These are phyloP conservation scores for Acipenser transmontanus DNA, from an alignment of 2,797 vertebrate genomes.

Conservation along the genomic window DNA sequence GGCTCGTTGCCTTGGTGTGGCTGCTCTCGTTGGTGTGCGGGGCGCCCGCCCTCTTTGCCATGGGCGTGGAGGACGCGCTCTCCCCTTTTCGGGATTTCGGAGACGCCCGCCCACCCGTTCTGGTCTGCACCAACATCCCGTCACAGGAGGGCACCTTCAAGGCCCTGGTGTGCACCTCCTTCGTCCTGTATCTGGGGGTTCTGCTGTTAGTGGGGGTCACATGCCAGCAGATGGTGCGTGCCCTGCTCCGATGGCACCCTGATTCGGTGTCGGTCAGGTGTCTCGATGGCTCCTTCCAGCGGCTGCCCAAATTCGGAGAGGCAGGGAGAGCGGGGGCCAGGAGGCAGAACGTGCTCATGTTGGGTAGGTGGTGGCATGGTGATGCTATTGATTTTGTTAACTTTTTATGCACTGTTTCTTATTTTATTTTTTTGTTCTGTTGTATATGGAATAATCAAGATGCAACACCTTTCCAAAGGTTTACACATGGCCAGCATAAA, in stretches of 20 bases:
- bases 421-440: too few species aligned
- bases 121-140: slow-evolving; percentile 24
- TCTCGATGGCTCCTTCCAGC: slow-evolving; percentile 8
- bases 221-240: slow-evolving; percentile 22
- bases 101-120: background rate
- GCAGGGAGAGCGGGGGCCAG: slow-evolving; percentile 11
- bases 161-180: slow-evolving; percentile 21
- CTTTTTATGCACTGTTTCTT: too few species aligned
- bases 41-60: slow-evolving; percentile 22
- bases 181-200: slow-evolving; percentile 20
- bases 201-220: slow-evolving; percentile 21
- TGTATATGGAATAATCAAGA: too few species aligned
- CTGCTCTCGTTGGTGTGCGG: slow-evolving; percentile 17
- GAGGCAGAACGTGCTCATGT: slow-evolving; percentile 22
- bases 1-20: slow-evolving; percentile 24
- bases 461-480: too few species aligned
- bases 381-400: too few species aligned
- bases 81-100: background rate
- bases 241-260: slow-evolving; percentile 9
- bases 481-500: too few species aligned
- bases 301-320: slow-evolving; percentile 10
- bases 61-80: slow-evolving; percentile 26
- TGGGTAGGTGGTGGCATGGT: slow-evolving; percentile 20
- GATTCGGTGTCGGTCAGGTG: background rate
- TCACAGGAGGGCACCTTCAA: slow-evolving; percentile 13